Conservation (phyloP, 2,113 vertebrate genomes). For the Otolemur garnettii region DNA sequence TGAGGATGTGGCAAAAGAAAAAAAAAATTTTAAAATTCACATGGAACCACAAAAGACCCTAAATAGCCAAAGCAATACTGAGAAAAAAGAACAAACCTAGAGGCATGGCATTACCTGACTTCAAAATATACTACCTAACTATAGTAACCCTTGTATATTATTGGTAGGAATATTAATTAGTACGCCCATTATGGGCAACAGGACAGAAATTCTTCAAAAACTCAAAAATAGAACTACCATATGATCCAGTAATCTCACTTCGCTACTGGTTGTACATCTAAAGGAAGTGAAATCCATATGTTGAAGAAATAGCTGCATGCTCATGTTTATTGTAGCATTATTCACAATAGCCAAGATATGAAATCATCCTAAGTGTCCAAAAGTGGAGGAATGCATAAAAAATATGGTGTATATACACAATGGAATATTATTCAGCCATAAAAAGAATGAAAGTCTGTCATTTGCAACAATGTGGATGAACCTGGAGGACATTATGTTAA, state of each 20-base stretch:
- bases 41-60: too few species aligned
- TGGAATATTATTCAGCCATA: background rate
- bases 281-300: background rate
- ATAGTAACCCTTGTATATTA: background rate
- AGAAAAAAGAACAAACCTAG: too few species aligned
- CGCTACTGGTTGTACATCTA: background rate
- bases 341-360: background rate
- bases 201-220: background rate
- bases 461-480: background rate
- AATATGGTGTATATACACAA: background rate
- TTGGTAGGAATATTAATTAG: background rate
- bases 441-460: background rate
- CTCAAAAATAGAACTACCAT: background rate
- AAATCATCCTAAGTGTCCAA: background rate
- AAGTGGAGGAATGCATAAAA: background rate
- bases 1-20: background rate
- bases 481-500: background rate
- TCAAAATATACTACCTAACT: too few species aligned
- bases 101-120: too few species aligned
- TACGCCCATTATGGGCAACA: background rate
- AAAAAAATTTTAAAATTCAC: too few species aligned
- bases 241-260: background rate
- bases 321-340: background rate
- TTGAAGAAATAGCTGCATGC: background rate
- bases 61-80: too few species aligned